A percentile compares a stretch with the other conserved stretches of the same genome.
Evolutionary conservation across 1,140 invertebrate species (phyloP).

Genomic region (Lucilia sericata): DNA sequence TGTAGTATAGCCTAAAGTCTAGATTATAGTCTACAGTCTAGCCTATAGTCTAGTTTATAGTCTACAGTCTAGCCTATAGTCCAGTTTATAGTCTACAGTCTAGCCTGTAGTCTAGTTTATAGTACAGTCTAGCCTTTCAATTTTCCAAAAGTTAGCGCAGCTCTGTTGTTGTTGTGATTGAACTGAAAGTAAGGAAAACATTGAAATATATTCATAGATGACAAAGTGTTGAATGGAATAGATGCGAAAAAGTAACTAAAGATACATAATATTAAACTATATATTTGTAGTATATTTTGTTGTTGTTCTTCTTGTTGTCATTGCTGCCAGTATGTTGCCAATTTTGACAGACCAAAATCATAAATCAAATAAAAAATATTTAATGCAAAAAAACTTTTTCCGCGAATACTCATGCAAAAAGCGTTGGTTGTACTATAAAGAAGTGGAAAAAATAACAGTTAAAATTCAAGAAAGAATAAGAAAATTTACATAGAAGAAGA

Average conservation of each 20-base stretch:
- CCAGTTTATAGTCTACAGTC: too few relatives aligned
- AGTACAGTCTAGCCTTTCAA: too few relatives aligned
- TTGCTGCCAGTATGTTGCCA: conserved; percentile 31
- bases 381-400: not conserved
- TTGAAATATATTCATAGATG: conserved; percentile 32
- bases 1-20: too few relatives aligned
- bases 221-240: conserved; percentile 36
- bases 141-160: too few relatives aligned
- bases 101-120: too few relatives aligned
- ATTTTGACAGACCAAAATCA: conserved; percentile 40
- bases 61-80: too few relatives aligned
- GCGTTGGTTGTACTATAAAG: not conserved
- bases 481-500: not conserved
- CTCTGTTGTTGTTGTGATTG: not conserved
- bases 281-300: too few relatives aligned
- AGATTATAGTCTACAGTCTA: too few relatives aligned
- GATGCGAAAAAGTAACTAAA: not conserved
- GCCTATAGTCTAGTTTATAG: too few relatives aligned
- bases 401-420: not conserved
- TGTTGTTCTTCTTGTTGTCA: not conserved
- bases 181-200: not conserved
- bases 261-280: conserved; percentile 2
- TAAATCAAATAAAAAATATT: conserved; percentile 25
- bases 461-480: not conserved
- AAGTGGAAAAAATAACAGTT: not conserved